Evolutionary conservation across 2,888 invertebrate genomes (phyloP).

Genomic region (Ectropis crepuscularia): DNA sequence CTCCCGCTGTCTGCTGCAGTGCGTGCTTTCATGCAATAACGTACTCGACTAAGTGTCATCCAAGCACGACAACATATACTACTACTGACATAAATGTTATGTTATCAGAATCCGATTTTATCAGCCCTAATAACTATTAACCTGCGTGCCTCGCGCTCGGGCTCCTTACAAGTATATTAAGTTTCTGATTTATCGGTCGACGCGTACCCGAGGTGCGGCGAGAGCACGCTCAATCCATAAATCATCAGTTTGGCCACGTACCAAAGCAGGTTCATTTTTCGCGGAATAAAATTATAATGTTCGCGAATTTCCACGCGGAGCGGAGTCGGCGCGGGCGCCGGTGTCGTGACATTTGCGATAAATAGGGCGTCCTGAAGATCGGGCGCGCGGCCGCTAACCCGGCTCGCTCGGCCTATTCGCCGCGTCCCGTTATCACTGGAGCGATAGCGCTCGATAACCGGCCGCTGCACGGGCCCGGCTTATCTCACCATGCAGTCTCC

Average conservation of each 20-base stretch:
- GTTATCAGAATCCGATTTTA: constrained; percentile 4
- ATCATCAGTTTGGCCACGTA: constrained; percentile 51
- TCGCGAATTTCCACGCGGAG: constrained; percentile 41
- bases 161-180: constrained; percentile 13
- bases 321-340: constrained; percentile 20
- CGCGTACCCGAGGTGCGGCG: constrained; percentile 36
- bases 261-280: constrained; percentile 49
- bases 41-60: constrained; percentile 53
- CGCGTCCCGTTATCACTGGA: constrained; percentile 70
- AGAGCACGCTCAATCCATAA: constrained; percentile 24
- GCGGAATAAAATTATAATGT: constrained; percentile 43
- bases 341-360: constrained; percentile 50
- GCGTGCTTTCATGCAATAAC: constrained; percentile 55
- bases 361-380: constrained; percentile 61
- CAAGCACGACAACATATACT: constrained; percentile 37
- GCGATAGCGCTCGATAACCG: constrained; percentile 72
- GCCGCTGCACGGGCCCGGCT: constrained; percentile 64
- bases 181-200: constrained; percentile 22
- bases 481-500: constrained; percentile 74
- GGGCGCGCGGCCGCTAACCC: constrained; percentile 61
- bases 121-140: constrained; percentile 6
- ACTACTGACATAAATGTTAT: constrained; percentile 4
- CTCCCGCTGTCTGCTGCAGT: constrained; percentile 13
- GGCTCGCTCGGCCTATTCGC: constrained; percentile 61
- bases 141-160: background rate